Percentiles rank a stretch among this genome's conserved stretches.
Evolutionary conservation across 53 echinoderm and acorn worm genomes (phyloP).

Genomic region (Henricia sp.): DNA sequence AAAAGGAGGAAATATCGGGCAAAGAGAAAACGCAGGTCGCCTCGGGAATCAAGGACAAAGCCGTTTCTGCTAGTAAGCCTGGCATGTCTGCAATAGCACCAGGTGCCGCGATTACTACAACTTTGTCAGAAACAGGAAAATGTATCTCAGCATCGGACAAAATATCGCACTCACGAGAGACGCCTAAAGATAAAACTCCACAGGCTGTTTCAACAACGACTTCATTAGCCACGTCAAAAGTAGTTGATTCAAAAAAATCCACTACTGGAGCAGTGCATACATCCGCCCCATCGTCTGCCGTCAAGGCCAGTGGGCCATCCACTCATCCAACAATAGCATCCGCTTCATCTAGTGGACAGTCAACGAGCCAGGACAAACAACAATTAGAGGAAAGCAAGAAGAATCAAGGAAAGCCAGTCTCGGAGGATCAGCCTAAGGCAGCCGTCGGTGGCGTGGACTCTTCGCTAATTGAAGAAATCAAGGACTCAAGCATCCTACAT

Average conservation of each 20-base stretch:
- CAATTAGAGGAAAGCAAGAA: neutral
- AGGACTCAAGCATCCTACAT: slow-evolving; percentile 19
- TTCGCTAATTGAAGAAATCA: neutral
- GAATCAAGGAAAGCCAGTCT: neutral
- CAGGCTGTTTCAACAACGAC: too few relatives aligned
- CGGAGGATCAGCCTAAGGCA: neutral
- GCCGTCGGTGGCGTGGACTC: neutral
- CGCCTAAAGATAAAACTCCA: too few relatives aligned
- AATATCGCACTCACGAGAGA: too few relatives aligned
- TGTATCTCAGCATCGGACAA: too few relatives aligned
- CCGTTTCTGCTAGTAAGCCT: too few relatives aligned
- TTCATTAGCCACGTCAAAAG: too few relatives aligned
- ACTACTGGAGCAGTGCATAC: neutral
- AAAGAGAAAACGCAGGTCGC: too few relatives aligned
- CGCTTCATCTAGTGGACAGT: neutral
- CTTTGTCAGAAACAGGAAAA: too few relatives aligned
- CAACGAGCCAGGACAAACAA: too few relatives aligned
- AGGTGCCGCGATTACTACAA: too few relatives aligned
- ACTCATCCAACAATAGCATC: neutral
- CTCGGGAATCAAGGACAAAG: too few relatives aligned
- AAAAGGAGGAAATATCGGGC: neutral
- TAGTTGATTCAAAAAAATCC: neutral
- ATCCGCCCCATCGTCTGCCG: neutral
- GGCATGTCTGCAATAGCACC: too few relatives aligned
- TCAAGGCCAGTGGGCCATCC: neutral